A percentile compares a stretch with the other conserved stretches of the same genome.
Evolutionary conservation across 2,797 vertebrate species (phyloP).

Genomic region (Potorous gilbertii): DNA sequence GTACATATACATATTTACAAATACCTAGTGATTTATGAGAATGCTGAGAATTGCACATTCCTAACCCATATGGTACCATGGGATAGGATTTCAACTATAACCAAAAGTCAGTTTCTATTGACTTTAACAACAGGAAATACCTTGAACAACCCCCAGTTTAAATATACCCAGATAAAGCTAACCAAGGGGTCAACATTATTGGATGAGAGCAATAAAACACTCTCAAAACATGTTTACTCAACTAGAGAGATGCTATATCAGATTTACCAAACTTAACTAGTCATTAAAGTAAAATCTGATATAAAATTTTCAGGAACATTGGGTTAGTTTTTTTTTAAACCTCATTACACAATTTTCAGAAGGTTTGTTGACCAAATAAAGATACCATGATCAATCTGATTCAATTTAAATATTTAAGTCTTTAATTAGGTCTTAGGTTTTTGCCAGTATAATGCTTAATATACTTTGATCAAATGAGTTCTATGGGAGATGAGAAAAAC

Average conservation of each 20-base stretch:
- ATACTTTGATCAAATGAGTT: conserved; percentile 63
- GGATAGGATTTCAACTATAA: conserved; percentile 57
- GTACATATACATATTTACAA: conserved; percentile 85
- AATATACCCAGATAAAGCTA: conserved; percentile 84
- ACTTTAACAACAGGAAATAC: conserved; percentile 80
- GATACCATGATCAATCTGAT: neutral
- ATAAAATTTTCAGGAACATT: conserved; percentile 58
- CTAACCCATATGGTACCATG: conserved; percentile 74
- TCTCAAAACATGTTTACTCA: conserved; percentile 65
- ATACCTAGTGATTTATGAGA: conserved; percentile 82
- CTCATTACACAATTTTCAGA: conserved; percentile 51
- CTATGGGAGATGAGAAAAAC: conserved; percentile 78
- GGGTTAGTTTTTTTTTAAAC: conserved; percentile 62
- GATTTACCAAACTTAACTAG: conserved; percentile 69
- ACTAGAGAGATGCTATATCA: conserved; percentile 61
- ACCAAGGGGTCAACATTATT: conserved; percentile 88
- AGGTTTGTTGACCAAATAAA: conserved; percentile 57
- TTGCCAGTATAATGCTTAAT: conserved; percentile 56
- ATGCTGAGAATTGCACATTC: conserved; percentile 82
- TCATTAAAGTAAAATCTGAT: conserved; percentile 55
- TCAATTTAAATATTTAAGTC: conserved; percentile 1
- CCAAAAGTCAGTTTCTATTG: conserved; percentile 78
- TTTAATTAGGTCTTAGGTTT: neutral
- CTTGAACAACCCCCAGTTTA: conserved; percentile 83
- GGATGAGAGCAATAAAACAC: conserved; percentile 80